Evolutionary conservation across 2,797 vertebrate species (phyloP).

Genomic region (Fistularia tabacaria): DNA sequence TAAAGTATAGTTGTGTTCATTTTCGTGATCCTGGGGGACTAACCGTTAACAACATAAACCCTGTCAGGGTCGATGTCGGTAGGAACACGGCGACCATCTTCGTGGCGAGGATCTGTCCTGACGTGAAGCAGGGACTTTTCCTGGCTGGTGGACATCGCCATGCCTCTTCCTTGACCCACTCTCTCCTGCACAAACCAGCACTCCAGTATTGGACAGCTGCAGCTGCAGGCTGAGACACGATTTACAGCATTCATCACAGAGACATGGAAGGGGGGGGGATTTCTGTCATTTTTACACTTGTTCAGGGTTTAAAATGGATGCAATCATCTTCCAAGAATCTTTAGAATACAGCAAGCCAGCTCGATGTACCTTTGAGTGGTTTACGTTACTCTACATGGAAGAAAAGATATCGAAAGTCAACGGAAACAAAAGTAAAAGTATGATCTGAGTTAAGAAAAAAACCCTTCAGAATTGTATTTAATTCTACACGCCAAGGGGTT

Average conservation of each 20-base stretch:
- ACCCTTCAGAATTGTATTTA: too few relatives aligned
- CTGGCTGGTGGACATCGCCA: slow-evolving; percentile 58
- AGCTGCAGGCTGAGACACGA: slow-evolving; percentile 29
- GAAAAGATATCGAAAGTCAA: too few relatives aligned
- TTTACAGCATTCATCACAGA: background rate
- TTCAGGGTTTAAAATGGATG: too few relatives aligned
- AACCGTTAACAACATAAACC: slow-evolving; percentile 68
- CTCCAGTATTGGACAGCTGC: slow-evolving; percentile 70
- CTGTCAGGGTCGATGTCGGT: slow-evolving; percentile 52
- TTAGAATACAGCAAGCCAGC: too few relatives aligned
- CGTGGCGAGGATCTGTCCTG: slow-evolving; percentile 18
- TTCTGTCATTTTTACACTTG: background rate
- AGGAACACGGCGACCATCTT: background rate
- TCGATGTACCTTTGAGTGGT: too few relatives aligned
- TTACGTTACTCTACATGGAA: too few relatives aligned
- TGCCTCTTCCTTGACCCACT: slow-evolving; percentile 44
- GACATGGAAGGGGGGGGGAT: background rate
- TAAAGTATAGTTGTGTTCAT: too few relatives aligned
- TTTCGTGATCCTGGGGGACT: slow-evolving; percentile 14
- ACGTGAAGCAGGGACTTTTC: slow-evolving; percentile 70
- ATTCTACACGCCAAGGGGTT: too few relatives aligned
- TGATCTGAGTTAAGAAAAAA: too few relatives aligned
- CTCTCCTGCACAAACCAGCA: slow-evolving; percentile 76
- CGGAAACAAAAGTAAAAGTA: too few relatives aligned
- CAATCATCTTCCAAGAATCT: too few relatives aligned